A percentile compares a stretch with the other conserved stretches of the same genome.
These are phyloP conservation scores for Rhodophaea formosa DNA, from an alignment of 2,888 invertebrate genomes.

Conservation along the genomic window DNA sequence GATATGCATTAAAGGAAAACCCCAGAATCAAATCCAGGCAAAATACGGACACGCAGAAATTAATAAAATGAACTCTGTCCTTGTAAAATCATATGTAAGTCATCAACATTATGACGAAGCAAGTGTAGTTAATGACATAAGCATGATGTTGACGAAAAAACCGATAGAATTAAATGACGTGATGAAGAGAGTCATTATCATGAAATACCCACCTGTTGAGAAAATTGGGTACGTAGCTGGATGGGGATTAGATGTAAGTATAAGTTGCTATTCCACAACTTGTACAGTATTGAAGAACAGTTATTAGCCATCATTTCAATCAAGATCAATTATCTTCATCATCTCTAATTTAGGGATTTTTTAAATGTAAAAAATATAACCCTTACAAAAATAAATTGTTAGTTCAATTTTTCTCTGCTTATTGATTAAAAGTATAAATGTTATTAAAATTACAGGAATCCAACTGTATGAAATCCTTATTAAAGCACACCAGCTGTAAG, in stretches of 20 bases:
- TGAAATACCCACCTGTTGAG: background rate
- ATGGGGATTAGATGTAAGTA: background rate
- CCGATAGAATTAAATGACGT: background rate
- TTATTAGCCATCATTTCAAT: no score
- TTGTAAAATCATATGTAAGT: background rate
- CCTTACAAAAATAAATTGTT: no score
- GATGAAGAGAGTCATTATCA: background rate
- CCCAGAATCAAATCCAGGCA: background rate
- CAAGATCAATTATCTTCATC: no score
- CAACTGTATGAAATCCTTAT: no score
- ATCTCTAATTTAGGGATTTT: no score
- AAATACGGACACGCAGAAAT: background rate
- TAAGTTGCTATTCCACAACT: background rate
- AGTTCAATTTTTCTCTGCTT: no score
- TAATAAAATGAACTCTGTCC: background rate
- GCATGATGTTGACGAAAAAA: background rate
- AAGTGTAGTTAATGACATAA: background rate
- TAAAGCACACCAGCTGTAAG: no score
- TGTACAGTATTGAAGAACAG: no score
- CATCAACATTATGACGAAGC: background rate
- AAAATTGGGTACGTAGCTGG: background rate
- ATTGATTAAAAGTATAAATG: no score
- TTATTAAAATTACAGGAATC: no score
- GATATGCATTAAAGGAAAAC: no score
- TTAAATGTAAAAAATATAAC: no score